Evolutionary conservation across 2,113 vertebrate genomes (phyloP).

Genomic region (Patagioenas fasciata): DNA sequence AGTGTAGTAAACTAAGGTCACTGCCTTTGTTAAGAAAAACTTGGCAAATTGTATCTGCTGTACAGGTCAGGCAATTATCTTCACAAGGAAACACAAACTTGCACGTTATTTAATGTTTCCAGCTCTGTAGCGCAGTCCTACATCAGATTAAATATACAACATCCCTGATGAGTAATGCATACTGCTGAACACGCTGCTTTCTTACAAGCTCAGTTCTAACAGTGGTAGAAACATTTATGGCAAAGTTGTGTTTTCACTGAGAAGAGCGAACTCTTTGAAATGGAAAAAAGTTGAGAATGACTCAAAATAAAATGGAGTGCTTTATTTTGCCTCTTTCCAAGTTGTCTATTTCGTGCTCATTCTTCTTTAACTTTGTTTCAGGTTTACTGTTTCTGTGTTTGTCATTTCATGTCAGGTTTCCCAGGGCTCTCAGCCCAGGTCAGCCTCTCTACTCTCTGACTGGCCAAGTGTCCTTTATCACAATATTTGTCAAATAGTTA

Average conservation of each 20-base stretch:
- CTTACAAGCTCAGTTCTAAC: neutral
- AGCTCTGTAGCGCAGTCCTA: conserved; percentile 28
- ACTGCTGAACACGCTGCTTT: conserved; percentile 44
- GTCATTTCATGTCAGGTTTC: neutral
- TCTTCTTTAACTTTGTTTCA: neutral
- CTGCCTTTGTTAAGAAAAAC: conserved; percentile 62
- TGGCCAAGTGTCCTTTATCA: neutral
- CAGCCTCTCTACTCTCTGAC: neutral
- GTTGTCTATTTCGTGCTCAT: neutral
- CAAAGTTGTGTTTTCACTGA: neutral
- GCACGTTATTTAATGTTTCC: conserved; percentile 55
- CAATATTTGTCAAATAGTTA: neutral
- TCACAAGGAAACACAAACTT: conserved; percentile 61
- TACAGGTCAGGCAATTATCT: conserved; percentile 65
- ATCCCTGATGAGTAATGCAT: conserved; percentile 51
- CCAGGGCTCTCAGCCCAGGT: neutral
- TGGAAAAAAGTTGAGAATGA: conserved; percentile 7
- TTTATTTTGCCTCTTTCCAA: conserved; percentile 9
- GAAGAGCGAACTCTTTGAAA: neutral
- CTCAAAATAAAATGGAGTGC: neutral
- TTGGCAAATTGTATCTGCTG: conserved; percentile 53
- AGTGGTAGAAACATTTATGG: neutral
- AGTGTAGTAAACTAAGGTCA: conserved; percentile 54
- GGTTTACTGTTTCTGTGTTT: neutral
- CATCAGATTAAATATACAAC: conserved; percentile 58